Conservation (phyloP, 2,888 invertebrate genomes). For the Pseudococcus longispinus region DNA sequence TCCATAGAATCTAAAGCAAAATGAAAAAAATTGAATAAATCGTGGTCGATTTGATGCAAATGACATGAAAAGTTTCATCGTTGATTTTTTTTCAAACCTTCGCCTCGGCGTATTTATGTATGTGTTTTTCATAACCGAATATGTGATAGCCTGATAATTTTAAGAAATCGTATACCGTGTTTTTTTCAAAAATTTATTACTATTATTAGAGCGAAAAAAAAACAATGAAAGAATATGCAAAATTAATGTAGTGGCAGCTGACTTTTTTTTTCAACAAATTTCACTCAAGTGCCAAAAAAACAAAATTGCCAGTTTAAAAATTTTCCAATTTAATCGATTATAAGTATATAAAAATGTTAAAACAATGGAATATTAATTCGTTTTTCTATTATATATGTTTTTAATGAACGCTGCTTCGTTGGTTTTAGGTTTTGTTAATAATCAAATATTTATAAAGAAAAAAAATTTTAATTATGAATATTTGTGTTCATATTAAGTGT, state of each 20-base stretch:
- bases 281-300: neutral
- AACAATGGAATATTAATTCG: neutral
- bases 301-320: neutral
- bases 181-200: neutral
- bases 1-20: neutral
- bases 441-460: neutral
- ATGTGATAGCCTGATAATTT: slow-evolving; percentile 17
- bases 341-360: neutral
- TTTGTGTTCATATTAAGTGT: slow-evolving; percentile 48
- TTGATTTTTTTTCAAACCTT: neutral
- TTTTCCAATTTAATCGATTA: neutral
- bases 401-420: neutral
- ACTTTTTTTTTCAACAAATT: neutral
- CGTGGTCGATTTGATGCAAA: neutral
- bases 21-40: neutral
- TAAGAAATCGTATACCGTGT: slow-evolving; percentile 10
- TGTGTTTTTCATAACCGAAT: slow-evolving; percentile 13
- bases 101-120: neutral
- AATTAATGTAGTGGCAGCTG: neutral
- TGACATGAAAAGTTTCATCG: neutral
- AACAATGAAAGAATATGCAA: neutral
- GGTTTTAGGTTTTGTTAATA: neutral
- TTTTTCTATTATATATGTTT: neutral
- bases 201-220: neutral
- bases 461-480: slow-evolving; percentile 46